Base-by-base conservation (phyloP, 2,888 invertebrate species). In the Adineta ricciae region DNA sequence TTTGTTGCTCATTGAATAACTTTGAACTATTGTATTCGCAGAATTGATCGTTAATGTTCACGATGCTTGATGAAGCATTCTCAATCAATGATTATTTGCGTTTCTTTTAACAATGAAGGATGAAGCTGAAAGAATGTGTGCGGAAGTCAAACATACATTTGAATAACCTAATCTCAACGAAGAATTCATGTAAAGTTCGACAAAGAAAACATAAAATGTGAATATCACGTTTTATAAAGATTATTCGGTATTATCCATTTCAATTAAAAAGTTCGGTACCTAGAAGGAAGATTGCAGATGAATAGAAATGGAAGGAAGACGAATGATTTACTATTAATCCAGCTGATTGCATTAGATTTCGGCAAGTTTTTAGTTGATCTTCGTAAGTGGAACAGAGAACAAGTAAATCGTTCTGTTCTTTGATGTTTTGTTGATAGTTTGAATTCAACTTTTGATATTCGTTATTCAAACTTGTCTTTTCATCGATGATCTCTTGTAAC, bases 241-340 rank as follows among this genome's bases (percentile, higher is more conserved):
- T 64, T 27, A 64, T 36, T 32, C 32, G 19, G 32, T 32, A n/a
- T 78, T 41, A 24, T 78, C 78, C 41, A 78, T 41, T 41, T 78
- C 78, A 41, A 78, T 36, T 41, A 78, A n/a, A 78, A 78, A 78
- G 0, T 41, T 41, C 41, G 78, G 78, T 41, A 78, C 11, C 78
- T 78, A 78, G 41, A 78, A 11, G n/a, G 11, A 38, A 38, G 1
- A 73, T 1, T 41, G 11, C 38, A n/a, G 24, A 7, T n/a, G n/a
- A 5, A 27, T 64, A 64, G 27, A 8, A 11, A 46, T 46, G 8
- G 46, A 27, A 21, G 8, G 24, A 21, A 64, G n/a, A n/a, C n/a
- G n/a, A n/a, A n/a, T n/a, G n/a, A 41, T 78, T 78, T 78, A 78
- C 78, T 41, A 41, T 78, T 78, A 78, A 41, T 78, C 78, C 78